Percentiles rank a stretch among this genome's conserved stretches.
These are phyloP conservation scores for Apis cerana DNA, from an alignment of 1,140 invertebrate genomes.

Conservation along the genomic window DNA sequence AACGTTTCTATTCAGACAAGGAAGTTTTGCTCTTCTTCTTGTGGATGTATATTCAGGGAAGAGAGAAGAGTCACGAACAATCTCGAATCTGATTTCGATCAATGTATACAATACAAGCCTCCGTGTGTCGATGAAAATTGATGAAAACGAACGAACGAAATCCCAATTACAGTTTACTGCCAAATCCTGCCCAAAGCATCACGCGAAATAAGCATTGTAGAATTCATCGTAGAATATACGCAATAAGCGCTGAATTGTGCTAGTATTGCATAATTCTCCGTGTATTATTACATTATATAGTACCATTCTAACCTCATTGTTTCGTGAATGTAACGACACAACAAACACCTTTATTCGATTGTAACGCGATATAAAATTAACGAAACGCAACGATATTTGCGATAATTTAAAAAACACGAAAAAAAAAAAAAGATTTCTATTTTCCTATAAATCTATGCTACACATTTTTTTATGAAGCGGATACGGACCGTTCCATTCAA, in stretches of 20 bases:
- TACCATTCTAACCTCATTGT: neutral
- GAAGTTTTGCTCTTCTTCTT: neutral
- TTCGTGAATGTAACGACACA: neutral
- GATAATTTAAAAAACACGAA: too few species aligned
- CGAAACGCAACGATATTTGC: too few species aligned
- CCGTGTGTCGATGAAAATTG: constrained; percentile 13
- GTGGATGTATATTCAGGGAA: neutral
- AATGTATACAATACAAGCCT: neutral
- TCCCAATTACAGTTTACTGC: too few species aligned
- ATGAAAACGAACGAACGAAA: neutral
- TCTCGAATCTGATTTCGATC: neutral
- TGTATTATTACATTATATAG: neutral
- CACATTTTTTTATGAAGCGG: too few species aligned
- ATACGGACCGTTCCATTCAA: too few species aligned
- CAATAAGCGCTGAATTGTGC: constrained; percentile 20
- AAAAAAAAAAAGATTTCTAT: too few species aligned
- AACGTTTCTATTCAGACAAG: neutral
- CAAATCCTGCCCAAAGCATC: neutral
- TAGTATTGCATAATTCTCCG: neutral
- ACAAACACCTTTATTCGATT: too few species aligned
- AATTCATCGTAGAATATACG: constrained; percentile 1
- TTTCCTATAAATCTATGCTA: too few species aligned
- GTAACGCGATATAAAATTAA: too few species aligned
- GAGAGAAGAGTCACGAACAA: neutral
- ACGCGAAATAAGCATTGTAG: constrained; percentile 16